Percentiles rank a stretch among this genome's conserved stretches.
phyloP scores from a whole-genome alignment of 2,888 invertebrate genomes.

The Phyllotreta striolata region DNA sequence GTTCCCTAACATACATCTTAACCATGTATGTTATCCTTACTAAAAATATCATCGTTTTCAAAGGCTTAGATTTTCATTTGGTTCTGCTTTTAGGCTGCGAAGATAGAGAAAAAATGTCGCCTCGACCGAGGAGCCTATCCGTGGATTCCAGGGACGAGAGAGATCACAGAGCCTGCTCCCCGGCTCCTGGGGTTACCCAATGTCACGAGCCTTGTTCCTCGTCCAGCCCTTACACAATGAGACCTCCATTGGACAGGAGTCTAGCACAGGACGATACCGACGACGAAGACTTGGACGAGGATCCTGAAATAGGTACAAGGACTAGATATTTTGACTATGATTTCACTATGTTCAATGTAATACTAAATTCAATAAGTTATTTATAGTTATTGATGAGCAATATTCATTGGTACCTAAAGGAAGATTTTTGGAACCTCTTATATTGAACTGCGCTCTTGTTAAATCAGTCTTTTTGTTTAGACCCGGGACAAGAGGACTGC shows the following conservation, averaged over 20 bases:
- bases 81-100: conserved; percentile 56
- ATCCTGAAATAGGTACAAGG: conserved; percentile 53
- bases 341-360: too few species aligned
- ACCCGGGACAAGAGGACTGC: conserved; percentile 59
- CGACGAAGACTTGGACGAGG: conserved; percentile 55
- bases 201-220: conserved; percentile 66
- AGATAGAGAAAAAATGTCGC: conserved; percentile 57
- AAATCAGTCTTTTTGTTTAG: conserved; percentile 34
- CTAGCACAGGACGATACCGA: conserved; percentile 52
- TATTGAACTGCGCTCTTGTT: background rate
- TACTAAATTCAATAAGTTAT: too few species aligned
- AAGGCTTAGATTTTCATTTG: background rate
- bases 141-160: conserved; percentile 57
- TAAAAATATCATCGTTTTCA: background rate
- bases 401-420: too few species aligned
- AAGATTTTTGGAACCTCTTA: background rate
- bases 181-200: conserved; percentile 70
- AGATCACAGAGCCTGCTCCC: conserved; percentile 62
- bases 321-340: too few species aligned
- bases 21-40: too few species aligned
- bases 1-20: too few species aligned
- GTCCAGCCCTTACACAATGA: conserved; percentile 73
- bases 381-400: too few species aligned
- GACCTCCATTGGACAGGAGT: conserved; percentile 67
- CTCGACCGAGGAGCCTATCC: conserved; percentile 56